Evolutionary conservation across 2,113 vertebrate species (phyloP).

Genomic region (Gadus chalcogrammus): DNA sequence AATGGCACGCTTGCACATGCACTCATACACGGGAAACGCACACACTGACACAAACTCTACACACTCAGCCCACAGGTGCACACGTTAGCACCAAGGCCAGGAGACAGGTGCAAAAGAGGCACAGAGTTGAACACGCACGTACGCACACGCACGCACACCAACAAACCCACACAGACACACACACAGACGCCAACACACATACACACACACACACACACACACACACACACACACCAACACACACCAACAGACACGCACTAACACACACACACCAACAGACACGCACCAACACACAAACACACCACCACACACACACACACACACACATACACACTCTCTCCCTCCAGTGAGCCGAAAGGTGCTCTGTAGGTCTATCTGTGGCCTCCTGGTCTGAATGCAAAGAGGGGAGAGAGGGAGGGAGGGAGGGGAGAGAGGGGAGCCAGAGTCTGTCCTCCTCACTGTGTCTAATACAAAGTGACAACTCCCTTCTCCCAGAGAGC

Average conservation of each 20-base stretch:
- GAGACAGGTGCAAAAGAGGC: no score
- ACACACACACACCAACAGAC: background rate
- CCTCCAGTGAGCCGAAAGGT: background rate
- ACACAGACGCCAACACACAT: background rate
- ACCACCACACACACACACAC: background rate
- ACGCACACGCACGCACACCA: background rate
- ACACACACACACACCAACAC: no score
- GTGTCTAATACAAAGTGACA: constrained; percentile 57
- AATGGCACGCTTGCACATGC: no score
- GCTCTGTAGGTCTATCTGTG: constrained; percentile 4
- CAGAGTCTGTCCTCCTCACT: constrained; percentile 15
- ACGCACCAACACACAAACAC: background rate
- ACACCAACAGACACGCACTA: background rate
- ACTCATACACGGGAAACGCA: no score
- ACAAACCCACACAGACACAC: background rate
- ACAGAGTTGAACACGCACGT: no score
- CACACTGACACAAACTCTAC: no score
- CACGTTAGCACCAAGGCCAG: background rate
- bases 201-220: background rate
- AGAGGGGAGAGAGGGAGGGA: constrained; percentile 2
- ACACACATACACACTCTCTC: background rate
- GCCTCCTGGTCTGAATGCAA: constrained; percentile 15
- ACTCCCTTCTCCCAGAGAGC: constrained; percentile 42
- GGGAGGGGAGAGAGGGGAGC: constrained; percentile 8
- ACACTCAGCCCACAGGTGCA: background rate